These are phyloP conservation scores for Holothuria leucospilota DNA, from an alignment of 53 echinoderm and acorn worm species.

Conservation along the genomic window DNA sequence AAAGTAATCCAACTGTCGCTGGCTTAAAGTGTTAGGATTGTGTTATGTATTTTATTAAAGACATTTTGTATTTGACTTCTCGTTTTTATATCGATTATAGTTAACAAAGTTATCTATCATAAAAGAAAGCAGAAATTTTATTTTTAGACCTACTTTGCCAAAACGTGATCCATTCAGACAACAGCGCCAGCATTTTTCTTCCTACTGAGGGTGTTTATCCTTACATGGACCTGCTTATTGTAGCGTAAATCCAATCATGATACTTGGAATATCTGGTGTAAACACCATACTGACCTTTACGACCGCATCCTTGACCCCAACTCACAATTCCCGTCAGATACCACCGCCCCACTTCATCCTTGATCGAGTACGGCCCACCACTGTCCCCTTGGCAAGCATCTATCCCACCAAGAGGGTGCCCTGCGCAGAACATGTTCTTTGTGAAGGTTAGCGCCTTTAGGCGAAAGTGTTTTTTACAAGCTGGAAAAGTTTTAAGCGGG, in stretches of 20 bases:
- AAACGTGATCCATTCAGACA: too few species aligned
- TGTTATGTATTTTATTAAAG: too few species aligned
- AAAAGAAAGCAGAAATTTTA: too few species aligned
- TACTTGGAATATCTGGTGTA: conserved; percentile 75
- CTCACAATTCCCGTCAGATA: conserved; percentile 81
- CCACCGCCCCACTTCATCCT: conserved; percentile 53
- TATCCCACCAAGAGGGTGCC: neutral
- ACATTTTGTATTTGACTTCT: too few species aligned
- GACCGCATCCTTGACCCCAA: conserved; percentile 85
- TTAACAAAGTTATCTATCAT: too few species aligned
- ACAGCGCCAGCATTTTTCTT: too few species aligned
- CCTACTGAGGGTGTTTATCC: too few species aligned
- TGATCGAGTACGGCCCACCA: conserved; percentile 77
- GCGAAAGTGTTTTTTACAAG: conserved; percentile 50
- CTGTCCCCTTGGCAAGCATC: conserved; percentile 84
- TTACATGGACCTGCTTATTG: neutral
- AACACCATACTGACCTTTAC: conserved; percentile 75
- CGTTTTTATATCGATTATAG: too few species aligned
- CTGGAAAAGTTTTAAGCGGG: conserved; percentile 53
- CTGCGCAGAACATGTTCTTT: conserved; percentile 88
- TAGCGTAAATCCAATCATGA: conserved; percentile 53
- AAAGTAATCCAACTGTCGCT: too few species aligned
- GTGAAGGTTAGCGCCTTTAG: conserved; percentile 38
- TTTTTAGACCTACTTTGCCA: too few species aligned
- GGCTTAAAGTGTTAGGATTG: too few species aligned